phyloP scores from a whole-genome alignment of 2,113 vertebrate species.

The Prionailurus viverrinus region DNA sequence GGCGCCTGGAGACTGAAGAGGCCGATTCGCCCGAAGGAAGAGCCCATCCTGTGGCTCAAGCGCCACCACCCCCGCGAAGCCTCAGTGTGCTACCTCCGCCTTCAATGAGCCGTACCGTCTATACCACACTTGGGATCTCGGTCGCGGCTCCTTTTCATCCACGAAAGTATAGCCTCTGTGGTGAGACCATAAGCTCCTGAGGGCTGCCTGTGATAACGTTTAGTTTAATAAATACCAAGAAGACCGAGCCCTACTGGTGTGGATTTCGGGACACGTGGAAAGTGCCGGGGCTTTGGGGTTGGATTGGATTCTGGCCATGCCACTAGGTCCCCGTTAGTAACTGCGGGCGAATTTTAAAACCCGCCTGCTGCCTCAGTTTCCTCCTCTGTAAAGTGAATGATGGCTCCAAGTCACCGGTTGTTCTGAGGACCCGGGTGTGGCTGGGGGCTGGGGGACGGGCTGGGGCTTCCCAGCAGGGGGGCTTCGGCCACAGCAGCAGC shows the following conservation, averaged over 20 bases:
- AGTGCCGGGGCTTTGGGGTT: background rate
- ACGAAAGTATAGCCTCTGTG: background rate
- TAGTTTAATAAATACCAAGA: background rate
- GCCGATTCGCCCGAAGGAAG: background rate
- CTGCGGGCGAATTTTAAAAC: background rate
- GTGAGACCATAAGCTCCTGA: background rate
- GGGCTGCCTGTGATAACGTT: background rate
- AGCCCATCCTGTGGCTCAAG: background rate
- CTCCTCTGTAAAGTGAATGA: background rate
- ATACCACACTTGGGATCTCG: too few species aligned
- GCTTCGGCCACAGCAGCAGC: too few species aligned
- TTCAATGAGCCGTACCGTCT: background rate
- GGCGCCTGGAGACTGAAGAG: background rate
- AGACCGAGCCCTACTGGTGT: background rate
- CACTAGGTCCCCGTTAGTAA: background rate
- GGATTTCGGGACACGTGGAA: background rate
- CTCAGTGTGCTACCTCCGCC: background rate
- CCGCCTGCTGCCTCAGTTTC: background rate
- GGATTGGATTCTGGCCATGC: background rate
- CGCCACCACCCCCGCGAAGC: background rate
- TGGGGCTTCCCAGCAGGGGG: background rate
- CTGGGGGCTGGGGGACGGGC: too few species aligned
- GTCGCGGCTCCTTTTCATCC: background rate
- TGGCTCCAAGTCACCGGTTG: background rate
- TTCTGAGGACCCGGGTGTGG: background rate